Conservation (phyloP, 1,140 invertebrate species). For the Paraescarpia echinospica region DNA sequence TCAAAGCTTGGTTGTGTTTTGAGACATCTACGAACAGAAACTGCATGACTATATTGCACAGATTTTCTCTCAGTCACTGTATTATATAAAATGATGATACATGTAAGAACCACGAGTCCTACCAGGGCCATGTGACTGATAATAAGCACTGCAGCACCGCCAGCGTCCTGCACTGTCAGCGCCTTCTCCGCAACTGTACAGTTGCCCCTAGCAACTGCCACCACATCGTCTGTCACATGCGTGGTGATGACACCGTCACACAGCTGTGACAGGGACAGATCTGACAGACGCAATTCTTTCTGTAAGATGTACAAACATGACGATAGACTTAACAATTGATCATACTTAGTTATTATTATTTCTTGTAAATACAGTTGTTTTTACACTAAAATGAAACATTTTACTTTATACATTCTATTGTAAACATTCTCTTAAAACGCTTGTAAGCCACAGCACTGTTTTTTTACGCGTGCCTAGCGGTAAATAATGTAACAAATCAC, state of each 20-base stretch:
- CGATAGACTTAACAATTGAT: background rate
- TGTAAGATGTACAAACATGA: background rate
- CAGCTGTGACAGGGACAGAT: slow-evolving; percentile 1
- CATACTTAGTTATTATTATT: too few species aligned
- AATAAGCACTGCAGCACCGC: slow-evolving; percentile 35
- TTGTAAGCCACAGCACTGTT: too few species aligned
- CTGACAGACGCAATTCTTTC: background rate
- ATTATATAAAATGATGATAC: background rate
- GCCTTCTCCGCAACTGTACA: slow-evolving; percentile 49
- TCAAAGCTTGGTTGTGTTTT: too few species aligned
- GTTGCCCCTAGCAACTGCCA: slow-evolving; percentile 38
- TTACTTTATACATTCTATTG: too few species aligned
- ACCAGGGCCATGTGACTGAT: slow-evolving; percentile 24
- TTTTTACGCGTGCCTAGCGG: too few species aligned
- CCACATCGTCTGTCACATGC: slow-evolving; percentile 25
- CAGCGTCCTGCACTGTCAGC: slow-evolving; percentile 32
- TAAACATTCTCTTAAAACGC: too few species aligned
- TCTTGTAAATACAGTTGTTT: too few species aligned
- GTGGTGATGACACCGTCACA: slow-evolving; percentile 16
- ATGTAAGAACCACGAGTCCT: background rate
- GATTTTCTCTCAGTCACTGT: background rate
- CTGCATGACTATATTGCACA: background rate
- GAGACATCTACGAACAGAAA: too few species aligned
- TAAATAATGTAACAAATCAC: too few species aligned
- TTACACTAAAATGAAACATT: too few species aligned